These are phyloP conservation scores for Onychomys torridus DNA, from an alignment of 2,797 vertebrate species.

Conservation along the genomic window DNA sequence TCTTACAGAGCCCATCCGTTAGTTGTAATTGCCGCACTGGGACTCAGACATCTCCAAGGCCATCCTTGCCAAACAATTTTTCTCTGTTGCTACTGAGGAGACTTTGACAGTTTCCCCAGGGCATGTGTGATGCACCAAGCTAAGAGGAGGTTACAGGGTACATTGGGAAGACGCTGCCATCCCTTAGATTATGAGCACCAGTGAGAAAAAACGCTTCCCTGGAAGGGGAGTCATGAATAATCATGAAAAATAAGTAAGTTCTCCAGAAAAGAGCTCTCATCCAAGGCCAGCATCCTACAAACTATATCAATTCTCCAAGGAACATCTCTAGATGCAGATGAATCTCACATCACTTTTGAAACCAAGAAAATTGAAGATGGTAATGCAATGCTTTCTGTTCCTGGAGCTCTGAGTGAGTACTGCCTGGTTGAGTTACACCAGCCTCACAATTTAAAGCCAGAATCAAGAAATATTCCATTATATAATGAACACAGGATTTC, in stretches of 20 bases:
- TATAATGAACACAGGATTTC: background rate
- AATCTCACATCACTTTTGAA: background rate
- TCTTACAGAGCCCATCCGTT: background rate
- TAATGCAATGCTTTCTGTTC: background rate
- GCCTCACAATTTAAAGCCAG: background rate
- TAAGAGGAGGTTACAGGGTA: background rate
- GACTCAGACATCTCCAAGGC: background rate
- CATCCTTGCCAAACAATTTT: background rate
- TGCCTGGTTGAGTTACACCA: background rate
- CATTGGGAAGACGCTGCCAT: background rate
- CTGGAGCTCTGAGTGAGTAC: conserved; percentile 7
- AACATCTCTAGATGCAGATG: background rate
- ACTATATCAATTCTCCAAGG: background rate
- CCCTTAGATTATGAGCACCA: background rate
- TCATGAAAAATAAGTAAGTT: background rate
- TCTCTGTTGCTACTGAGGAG: background rate
- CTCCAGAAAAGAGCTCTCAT: background rate
- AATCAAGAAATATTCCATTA: background rate
- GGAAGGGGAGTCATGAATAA: background rate
- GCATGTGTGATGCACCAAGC: background rate
- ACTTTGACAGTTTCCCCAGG: background rate
- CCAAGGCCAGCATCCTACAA: background rate
- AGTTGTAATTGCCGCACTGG: conserved; percentile 11
- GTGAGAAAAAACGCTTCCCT: background rate
- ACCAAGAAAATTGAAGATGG: background rate